Base-by-base conservation (phyloP, 2,797 vertebrate species). In the Glyptemys insculpta region DNA sequence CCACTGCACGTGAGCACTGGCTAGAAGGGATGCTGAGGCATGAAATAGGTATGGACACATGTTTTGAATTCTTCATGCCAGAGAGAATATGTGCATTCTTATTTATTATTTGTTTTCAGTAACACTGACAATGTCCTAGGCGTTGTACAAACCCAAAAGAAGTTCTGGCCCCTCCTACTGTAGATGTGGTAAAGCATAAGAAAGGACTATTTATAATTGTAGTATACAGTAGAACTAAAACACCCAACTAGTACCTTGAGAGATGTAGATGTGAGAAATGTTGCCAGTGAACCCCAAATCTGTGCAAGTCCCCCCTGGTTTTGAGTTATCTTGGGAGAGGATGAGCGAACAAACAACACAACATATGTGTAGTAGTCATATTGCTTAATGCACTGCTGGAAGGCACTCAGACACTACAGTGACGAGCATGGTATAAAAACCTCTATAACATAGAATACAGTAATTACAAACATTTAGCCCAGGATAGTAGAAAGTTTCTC, bases 21-120 rank as follows among this genome's bases (percentile, higher is more conserved):
- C 98, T 99, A 97, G 99, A 99, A 92, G 99, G 99, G 52, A 99
- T 99, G 99, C 98, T 99, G 94, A 98, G 99, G 76, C 99, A 99
- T 29, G 99, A 99, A 97, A 99, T 99, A 25, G 99, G 99, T 99
- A 98, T 1, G 97, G 62, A 72, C 52, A 6, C 1, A 0, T 9
- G 44, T 23, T 84, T 37, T 14, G 78, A 18, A 62, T 78, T 79
- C 94, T 93, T 59, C 92, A 79, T 88, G 72, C 88, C 50, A 2
- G 84, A 85, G 94, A 91, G 54, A 87, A 83, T 83, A 91, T 57
- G 47, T 93, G 96, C 91, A 96, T 91, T 91, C 72, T 0, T 94
- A 94, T 65, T 80, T 80, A 5, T 37, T 31, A 62, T 31, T 50
- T 56, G 1, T 12, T 53, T 85, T 49, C 81, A 81, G 1, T 49